Evolutionary conservation across 2,797 vertebrate genomes (phyloP).

Genomic region (Enteromius viviparus): DNA sequence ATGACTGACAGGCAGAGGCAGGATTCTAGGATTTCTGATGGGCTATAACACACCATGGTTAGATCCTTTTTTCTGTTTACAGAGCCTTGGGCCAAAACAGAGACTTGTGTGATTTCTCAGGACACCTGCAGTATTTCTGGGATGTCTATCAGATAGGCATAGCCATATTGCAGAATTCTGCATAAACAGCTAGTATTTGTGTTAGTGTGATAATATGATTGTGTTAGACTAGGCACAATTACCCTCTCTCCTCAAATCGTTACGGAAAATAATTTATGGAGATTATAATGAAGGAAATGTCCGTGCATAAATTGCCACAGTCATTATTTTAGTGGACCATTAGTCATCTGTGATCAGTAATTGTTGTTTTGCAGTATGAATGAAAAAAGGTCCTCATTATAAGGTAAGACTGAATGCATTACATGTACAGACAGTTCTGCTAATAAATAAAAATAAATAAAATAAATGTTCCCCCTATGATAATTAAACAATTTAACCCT

Average conservation of each 20-base stretch:
- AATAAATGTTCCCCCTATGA: neutral
- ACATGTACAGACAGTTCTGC: neutral
- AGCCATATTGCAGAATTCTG: neutral
- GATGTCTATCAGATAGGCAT: neutral
- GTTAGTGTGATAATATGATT: neutral
- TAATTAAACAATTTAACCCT: neutral
- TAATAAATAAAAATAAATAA: neutral
- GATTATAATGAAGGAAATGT: slow-evolving; percentile 1
- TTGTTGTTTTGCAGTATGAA: slow-evolving; percentile 13
- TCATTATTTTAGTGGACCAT: slow-evolving; percentile 28
- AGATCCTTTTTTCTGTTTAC: slow-evolving; percentile 15
- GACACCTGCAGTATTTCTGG: neutral
- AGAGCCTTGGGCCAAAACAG: slow-evolving; percentile 11
- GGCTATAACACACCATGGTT: neutral
- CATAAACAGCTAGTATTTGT: neutral
- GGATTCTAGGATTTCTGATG: neutral
- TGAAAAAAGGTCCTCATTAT: neutral
- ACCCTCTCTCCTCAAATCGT: neutral
- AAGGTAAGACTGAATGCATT: neutral
- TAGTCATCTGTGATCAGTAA: slow-evolving; percentile 25
- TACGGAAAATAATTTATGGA: neutral
- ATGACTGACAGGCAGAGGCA: neutral
- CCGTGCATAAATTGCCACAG: slow-evolving; percentile 4
- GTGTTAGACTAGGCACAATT: neutral
- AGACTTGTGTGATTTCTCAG: slow-evolving; percentile 16